These are phyloP conservation scores for Petrophora chlorosata DNA, from an alignment of 2,888 invertebrate genomes.

Conservation along the genomic window DNA sequence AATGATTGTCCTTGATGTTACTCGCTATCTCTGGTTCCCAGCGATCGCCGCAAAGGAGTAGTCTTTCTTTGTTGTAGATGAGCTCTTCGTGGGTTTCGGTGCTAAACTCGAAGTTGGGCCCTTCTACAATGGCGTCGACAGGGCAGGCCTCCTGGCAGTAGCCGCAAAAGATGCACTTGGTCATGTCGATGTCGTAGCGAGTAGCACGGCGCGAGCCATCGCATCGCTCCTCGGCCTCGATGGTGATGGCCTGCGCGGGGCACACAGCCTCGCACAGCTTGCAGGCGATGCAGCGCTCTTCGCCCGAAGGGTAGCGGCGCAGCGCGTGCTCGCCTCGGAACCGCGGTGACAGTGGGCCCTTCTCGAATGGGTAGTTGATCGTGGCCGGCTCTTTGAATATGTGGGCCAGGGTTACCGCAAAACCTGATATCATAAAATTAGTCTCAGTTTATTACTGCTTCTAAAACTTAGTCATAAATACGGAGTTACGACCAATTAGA, in stretches of 20 bases:
- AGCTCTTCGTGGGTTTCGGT: constrained; percentile 99
- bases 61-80: constrained; percentile 99
- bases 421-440: constrained; percentile 75
- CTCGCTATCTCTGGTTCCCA: constrained; percentile 99
- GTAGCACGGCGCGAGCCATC: constrained; percentile 98
- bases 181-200: constrained; percentile 98
- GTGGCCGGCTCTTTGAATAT: constrained; percentile 94
- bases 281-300: constrained; percentile 99
- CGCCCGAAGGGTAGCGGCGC: constrained; percentile 97
- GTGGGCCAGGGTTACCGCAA: constrained; percentile 91
- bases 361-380: constrained; percentile 99
- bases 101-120: constrained; percentile 99
- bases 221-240: constrained; percentile 97
- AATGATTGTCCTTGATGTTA: constrained; percentile 87
- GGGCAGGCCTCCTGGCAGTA: constrained; percentile 99
- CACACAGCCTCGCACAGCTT: constrained; percentile 99
- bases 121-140: constrained; percentile 98
- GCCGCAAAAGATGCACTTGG: constrained; percentile 99
- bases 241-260: constrained; percentile 99
- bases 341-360: constrained; percentile 97
- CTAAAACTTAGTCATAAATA: too few relatives aligned
- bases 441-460: neutral
- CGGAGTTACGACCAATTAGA: too few relatives aligned
- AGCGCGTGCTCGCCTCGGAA: constrained; percentile 99
- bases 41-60: constrained; percentile 97